Conservation (phyloP, 1,140 invertebrate species). For the Plectrocnemia conspersa region DNA sequence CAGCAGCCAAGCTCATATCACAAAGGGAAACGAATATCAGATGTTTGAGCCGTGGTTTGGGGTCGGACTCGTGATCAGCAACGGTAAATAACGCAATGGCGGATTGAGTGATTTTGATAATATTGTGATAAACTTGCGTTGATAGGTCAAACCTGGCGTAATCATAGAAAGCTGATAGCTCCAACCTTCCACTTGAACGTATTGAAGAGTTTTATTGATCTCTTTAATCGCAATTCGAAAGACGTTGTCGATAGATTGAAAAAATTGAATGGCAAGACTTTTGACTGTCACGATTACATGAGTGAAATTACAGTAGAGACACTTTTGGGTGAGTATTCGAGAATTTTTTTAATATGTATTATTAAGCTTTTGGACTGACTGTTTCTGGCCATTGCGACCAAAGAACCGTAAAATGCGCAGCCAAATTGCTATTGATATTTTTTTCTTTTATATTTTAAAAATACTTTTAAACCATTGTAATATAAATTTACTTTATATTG, state of each 20-base stretch:
- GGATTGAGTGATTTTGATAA: not conserved
- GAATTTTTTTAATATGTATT: too few species aligned
- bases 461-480: too few species aligned
- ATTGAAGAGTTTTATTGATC: slow-evolving; percentile 74
- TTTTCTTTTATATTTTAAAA: too few species aligned
- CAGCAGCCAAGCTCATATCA: slow-evolving; percentile 69
- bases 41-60: slow-evolving; percentile 73
- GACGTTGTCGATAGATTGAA: slow-evolving; percentile 62
- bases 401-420: too few species aligned
- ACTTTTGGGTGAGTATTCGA: slow-evolving; percentile 60
- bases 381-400: too few species aligned
- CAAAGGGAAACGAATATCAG: slow-evolving; percentile 66
- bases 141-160: slow-evolving; percentile 71
- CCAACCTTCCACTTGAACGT: slow-evolving; percentile 81
- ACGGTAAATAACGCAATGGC: slow-evolving; percentile 57
- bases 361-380: too few species aligned
- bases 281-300: slow-evolving; percentile 80
- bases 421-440: too few species aligned
- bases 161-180: slow-evolving; percentile 74
- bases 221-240: slow-evolving; percentile 73
- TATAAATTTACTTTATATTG: too few species aligned
- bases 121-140: not conserved
- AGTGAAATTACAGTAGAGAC: slow-evolving; percentile 79
- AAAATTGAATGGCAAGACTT: slow-evolving; percentile 61
- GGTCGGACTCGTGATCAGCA: slow-evolving; percentile 68